Conservation (phyloP, 1,140 invertebrate genomes). For the Drosophila sucinea region DNA sequence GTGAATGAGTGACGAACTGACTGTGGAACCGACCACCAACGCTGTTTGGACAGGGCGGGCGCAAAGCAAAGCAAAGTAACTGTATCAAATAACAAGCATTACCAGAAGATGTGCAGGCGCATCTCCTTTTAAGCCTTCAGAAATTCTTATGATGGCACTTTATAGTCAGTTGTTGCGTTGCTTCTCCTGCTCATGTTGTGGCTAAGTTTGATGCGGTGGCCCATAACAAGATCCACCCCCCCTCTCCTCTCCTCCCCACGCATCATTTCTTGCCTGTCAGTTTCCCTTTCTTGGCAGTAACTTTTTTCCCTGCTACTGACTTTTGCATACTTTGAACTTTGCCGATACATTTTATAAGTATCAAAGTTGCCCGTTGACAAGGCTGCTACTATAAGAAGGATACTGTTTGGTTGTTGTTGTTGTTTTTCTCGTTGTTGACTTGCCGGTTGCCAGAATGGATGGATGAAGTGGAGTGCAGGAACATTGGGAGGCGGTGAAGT, state of each 20-base stretch:
- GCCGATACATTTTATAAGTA: constrained; percentile 51
- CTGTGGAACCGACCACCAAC: constrained; percentile 2
- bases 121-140: constrained; percentile 11
- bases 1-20: constrained; percentile 15
- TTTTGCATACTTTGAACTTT: constrained; percentile 77
- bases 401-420: constrained; percentile 39
- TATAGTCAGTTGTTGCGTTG: constrained; percentile 18
- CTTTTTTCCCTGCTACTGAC: constrained; percentile 42
- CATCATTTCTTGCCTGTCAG: constrained; percentile 19
- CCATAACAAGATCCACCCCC: not conserved
- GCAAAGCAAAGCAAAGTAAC: constrained; percentile 32
- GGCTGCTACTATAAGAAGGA: constrained; percentile 5
- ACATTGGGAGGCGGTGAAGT: not conserved
- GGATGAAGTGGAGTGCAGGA: not conserved
- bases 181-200: constrained; percentile 2
- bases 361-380: constrained; percentile 37
- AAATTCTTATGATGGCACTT: constrained; percentile 21
- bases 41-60: constrained; percentile 17
- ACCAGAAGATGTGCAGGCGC: constrained; percentile 5
- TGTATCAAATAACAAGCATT: constrained; percentile 51
- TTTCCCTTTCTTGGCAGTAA: constrained; percentile 35
- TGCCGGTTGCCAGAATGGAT: no score
- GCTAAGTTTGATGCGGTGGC: not conserved
- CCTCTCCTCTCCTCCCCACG: not conserved
- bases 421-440: constrained; percentile 15